Evolutionary conservation across 2,888 invertebrate genomes (phyloP), one percentile per base, ranked within the genome.

Genomic region (Calephelis perditalis): DNA sequence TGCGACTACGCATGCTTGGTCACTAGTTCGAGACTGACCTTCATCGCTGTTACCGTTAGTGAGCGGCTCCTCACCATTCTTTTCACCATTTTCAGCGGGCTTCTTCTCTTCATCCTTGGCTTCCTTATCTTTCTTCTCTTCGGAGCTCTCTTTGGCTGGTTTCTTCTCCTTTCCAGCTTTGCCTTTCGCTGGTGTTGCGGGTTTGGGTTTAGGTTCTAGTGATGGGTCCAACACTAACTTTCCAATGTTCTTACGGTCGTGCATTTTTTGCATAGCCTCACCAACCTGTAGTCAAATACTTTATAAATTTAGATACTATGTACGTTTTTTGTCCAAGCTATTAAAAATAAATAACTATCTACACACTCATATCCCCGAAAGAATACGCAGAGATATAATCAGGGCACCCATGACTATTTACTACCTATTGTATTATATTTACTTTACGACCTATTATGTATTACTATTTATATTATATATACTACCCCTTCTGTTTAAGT

Each of bases 211-310:
- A 2, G 95, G 95, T 79, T 95, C 95, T 79, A 95, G 79, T 52
- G 94, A 93, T 36, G 96, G 96, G 78, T 97, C 96, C 67, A 97
- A 87, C 55, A 97, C 92, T 56, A 97, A 92, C 84, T 97, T 97
- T 61, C 97, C 97, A 73, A 97, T 93, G 85, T 97, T 97, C 86
- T 96, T 96, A 75, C 96, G 94, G 76, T 97, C 97, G 84, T 97
- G 97, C 94, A 97, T 95, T 84, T 96, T 96, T 84, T 96, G 96
- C 97, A 97, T 97, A 7, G 96, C 97, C 75, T 97, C 96, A 37
- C 94, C 94, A 12, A 96, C 95, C 95, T 96, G 73, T 26, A 46
- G 26, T 26, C 12, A 57, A 57, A 59, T 5, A 11, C 54, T 9
- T 15, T 7, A 54, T 44, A 11, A 12, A 15, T 15, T 37, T 37